Base-by-base conservation (phyloP, 2,113 vertebrate species). In the Pycnonotus jocosus region DNA sequence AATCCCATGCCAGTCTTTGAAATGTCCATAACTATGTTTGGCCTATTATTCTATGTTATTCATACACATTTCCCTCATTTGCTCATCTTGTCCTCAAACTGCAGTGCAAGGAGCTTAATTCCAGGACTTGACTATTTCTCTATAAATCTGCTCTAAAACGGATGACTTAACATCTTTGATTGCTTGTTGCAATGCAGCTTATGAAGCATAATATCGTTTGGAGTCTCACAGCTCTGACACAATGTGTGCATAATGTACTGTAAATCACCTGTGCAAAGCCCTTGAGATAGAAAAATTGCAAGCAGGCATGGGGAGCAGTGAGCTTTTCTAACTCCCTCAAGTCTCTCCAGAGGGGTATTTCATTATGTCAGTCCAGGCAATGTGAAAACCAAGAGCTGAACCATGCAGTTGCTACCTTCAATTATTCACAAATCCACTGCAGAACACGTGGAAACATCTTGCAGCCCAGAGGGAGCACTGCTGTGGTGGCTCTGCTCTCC, bases 231-330 rank as follows among this genome's bases (percentile, higher is more conserved):
- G 72, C 64, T 45, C 86, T 74, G 80, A 64, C 69, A 94, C 73
- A 86, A 64, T 42, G 40, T 79, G 60, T 68, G 87, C 65, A 84
- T 44, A 96, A 94, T 68, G 69, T 84, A 8, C 83, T 48, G 47
- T 78, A 94, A 97, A 94, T 96, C 91, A 89, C 56, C 72, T 79
- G 72, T 30, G 61, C 60, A 72, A 60, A 91, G 65, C 88, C 91
- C 80, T 71, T 74, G 91, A 91, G 91, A 65, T 2, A 47, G 65
- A 70, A 90, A 92, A 93, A 92, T 6, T 6, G 5, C 58, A 88
- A 80, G 76, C 54, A 86, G 35, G 79, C 64, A 2, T 42, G 54
- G 50, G 82, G 45, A 93, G 45, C 1, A 35, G 23, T 22, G 7
- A 5, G 37, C 4, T 81, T 33, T 83, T 31, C 69, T 19, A 31